These are phyloP conservation scores for Drosophila pectinifera DNA, from an alignment of 1,140 invertebrate genomes.

Conservation along the genomic window DNA sequence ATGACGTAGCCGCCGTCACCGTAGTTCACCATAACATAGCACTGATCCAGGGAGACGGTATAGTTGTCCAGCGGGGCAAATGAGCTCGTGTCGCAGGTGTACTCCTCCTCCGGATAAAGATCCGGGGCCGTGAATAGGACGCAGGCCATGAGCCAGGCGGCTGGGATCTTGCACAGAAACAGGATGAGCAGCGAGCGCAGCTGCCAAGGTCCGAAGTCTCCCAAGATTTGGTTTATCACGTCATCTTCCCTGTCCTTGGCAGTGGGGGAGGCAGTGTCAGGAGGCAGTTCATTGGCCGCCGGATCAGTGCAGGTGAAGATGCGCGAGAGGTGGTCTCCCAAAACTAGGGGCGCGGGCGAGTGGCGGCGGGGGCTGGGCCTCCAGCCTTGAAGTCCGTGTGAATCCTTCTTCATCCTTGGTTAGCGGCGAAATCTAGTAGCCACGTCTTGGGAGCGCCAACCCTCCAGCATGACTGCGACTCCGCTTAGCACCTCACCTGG, in stretches of 20 bases:
- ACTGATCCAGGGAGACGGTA: slow-evolving; percentile 65
- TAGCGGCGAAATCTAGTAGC: slow-evolving; percentile 45
- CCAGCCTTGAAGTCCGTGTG: slow-evolving; percentile 6
- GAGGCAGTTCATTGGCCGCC: slow-evolving; percentile 2
- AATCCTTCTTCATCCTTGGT: slow-evolving; percentile 28
- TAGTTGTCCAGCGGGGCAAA: slow-evolving; percentile 37
- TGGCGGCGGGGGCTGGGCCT: slow-evolving; percentile 29
- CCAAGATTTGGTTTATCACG: slow-evolving; percentile 68
- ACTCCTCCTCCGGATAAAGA: slow-evolving; percentile 67
- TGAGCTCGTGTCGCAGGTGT: slow-evolving; percentile 55
- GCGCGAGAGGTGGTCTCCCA: slow-evolving; percentile 22
- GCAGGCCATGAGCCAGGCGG: slow-evolving; percentile 85
- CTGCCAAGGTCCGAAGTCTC: slow-evolving; percentile 85
- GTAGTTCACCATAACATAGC: slow-evolving; percentile 64
- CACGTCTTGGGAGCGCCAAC: slow-evolving; percentile 53
- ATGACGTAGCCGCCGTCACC: slow-evolving; percentile 56
- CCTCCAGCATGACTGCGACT: slow-evolving; percentile 75
- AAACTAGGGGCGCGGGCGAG: slow-evolving; percentile 28
- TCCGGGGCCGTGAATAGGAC: slow-evolving; percentile 83
- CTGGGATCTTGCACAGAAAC: slow-evolving; percentile 84
- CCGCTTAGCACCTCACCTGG: slow-evolving; percentile 44
- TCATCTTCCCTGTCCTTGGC: background rate
- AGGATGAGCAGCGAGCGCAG: slow-evolving; percentile 79
- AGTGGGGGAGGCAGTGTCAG: background rate
- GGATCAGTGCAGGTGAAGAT: slow-evolving; percentile 25